Base-by-base conservation (phyloP, 2,797 vertebrate genomes). In the Tapera naevia region DNA sequence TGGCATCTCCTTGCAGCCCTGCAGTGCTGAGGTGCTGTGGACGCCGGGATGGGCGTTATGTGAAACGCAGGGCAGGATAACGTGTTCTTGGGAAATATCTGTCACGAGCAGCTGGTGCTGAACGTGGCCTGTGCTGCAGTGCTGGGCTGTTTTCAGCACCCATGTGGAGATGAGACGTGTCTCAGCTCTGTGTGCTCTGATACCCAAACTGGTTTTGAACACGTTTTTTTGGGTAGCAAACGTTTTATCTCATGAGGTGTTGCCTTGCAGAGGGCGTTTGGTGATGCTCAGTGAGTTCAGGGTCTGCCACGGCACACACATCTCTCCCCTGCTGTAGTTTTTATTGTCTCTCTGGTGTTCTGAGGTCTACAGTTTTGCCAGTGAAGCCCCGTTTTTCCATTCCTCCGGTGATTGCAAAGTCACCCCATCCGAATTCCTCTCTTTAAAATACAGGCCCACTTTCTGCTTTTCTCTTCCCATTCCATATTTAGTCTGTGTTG, bases 221-320 rank as follows among this genome's bases (percentile, higher is more conserved):
- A 41, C 14, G 16, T 23, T 3, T 45, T 46, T 48, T 66, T 46
- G 6, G 51, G 7, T n/a, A 0, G 14, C 10, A 27, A 30, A 10
- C 3, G 0, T 19, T 15, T 0, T 9, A 11, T 32, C 9, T 69
- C 5, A 0, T 2, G 35, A 71, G 76, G 10, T 1, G 3, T 43
- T 33, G 72, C 53, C 50, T 14, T 22, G 46, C 54, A 1, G 39
- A 18, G n/a, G 64, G 5, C 15, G 67, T 73, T 69, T 22, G 1
- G 66, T 18, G 11, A 0, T 3, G 13, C 30, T 9, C 3, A 51
- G 10, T 67, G 78, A 33, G 17, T 70, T 45, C 12, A 10, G 51
- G 62, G 27, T n/a, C 28, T 45, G 54, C 60, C n/a, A 0, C 13
- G 71, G 53, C 64, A 15, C 56, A 4, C 35, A 1, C 1, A 22